Base-by-base conservation (phyloP, 1,140 invertebrate genomes). In the Oscheius sp. region DNA sequence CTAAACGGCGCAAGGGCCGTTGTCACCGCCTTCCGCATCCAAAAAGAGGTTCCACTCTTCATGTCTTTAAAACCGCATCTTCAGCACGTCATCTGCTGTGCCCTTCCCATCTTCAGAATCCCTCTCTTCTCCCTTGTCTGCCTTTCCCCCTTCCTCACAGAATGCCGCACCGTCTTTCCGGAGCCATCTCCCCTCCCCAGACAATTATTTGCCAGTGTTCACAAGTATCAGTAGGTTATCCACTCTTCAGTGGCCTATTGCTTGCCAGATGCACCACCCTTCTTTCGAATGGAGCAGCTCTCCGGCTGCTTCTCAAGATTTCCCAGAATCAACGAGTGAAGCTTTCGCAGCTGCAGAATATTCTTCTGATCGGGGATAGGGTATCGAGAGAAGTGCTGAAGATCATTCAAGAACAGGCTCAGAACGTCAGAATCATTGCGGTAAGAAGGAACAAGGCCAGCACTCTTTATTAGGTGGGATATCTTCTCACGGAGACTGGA, bases 401-500 rank as follows among this genome's bases (percentile, higher is more conserved):
- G n/a, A 59, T 71, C 10, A 80, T 83, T 46, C 75, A 80, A 36
- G 18, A 63, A 28, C 68, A 80, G 26, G 76, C 80, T 65, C 72
- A 72, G 29, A 83, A 83, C 65, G 81, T 82, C 23, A 81, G 77
- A 42, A 63, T 68, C 28, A 84, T 83, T 65, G 81, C 81, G 34
- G 83, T 83, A 61, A 75, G 73, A 29, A 1, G 3, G 32, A 34
- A 63, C 31, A 63, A 63, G n/a, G n/a, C n/a, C n/a, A n/a, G n/a
- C n/a, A n/a, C n/a, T n/a, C n/a, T n/a, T 65, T 78, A 55, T 26
- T 49, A 81, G 79, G 79, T 84, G 42, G 81, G 81, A 31, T 84
- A 84, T 73, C 73, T 83, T 2, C 76, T 81, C 10, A 85, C 83
- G 1, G 81, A 83, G 55, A 73, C 75, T 3, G 81, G 83, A 7